Conservation (phyloP, 2,797 vertebrate genomes). For the Crax fasciolata region DNA sequence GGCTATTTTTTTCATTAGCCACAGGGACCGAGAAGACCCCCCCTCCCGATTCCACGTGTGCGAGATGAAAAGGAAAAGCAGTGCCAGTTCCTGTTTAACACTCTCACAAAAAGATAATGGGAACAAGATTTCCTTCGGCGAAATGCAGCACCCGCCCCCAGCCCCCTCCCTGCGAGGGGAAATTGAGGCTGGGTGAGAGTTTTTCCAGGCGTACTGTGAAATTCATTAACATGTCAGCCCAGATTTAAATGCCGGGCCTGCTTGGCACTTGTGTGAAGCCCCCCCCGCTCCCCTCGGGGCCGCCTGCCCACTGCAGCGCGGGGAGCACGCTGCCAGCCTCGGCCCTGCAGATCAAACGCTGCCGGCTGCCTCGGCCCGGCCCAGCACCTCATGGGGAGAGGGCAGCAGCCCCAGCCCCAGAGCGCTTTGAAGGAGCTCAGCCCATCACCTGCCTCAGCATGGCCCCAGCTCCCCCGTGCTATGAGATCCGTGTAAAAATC, state of each 20-base stretch:
- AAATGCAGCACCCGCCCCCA: not conserved
- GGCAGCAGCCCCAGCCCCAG: accelerated
- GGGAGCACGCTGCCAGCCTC: not conserved
- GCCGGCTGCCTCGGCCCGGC: accelerated
- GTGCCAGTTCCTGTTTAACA: slow-evolving; percentile 28
- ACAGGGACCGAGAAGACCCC: not conserved
- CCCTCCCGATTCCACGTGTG: slow-evolving; percentile 8
- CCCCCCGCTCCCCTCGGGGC: not conserved
- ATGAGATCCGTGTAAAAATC: slow-evolving; percentile 48
- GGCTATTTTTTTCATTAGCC: not conserved
- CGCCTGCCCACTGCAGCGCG: not conserved
- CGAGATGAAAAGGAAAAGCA: slow-evolving; percentile 61
- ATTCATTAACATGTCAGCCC: slow-evolving; percentile 79
- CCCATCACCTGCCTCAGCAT: not conserved
- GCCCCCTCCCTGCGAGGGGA: slow-evolving; percentile 25
- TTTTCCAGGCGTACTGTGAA: slow-evolving; percentile 82
- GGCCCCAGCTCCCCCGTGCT: not conserved
- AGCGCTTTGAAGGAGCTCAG: not conserved
- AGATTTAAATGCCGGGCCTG: slow-evolving; percentile 75
- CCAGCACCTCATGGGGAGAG: not conserved
- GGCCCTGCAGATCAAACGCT: slow-evolving; percentile 6
- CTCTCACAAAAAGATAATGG: slow-evolving; percentile 72
- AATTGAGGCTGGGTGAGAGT: slow-evolving; percentile 74
- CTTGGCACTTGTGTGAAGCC: slow-evolving; percentile 32
- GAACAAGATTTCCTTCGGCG: slow-evolving; percentile 72